Base-by-base conservation (phyloP, 1,140 invertebrate species). In the Atta colombica region DNA sequence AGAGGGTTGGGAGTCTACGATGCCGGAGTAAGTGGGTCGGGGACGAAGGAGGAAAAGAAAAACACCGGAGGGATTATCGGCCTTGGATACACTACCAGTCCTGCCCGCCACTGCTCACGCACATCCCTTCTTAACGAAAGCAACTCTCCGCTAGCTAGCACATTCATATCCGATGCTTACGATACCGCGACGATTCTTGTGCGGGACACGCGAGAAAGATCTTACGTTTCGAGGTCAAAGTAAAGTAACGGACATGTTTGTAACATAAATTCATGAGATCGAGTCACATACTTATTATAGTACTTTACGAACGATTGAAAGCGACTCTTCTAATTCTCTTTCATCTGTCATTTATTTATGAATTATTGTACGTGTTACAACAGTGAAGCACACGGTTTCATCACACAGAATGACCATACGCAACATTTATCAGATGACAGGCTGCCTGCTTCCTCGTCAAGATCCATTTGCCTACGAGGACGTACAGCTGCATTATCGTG, bases 41-140 rank as follows among this genome's bases (percentile, higher is more conserved):
- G 55, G 61, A 89, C 77, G 77, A 75, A 68, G 90, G 78, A 88
- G 84, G 77, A 91, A 82, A 91, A 89, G 91, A 93, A 93, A 91
- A 92, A 92, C 68, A 74, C 80, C 89, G 85, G 88, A 87, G 89
- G 91, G 93, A 93, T 94, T 93, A 94, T 94, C 92, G 93, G 87
- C 85, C 87, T 82, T 85, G 82, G 74, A 77, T 85, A 85, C 81
- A 84, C 82, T 49, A 60, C 28, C 80, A 61, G 80, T 18, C 55
- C 39, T 39, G 69, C 68, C 55, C 53, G 66, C 66, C 65, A 14
- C 78, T 53, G 39, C 55, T 74, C 80, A 82, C 80, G 80, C 80
- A 74, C 69, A 61, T 61, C 68, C 55, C 31, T 55, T 69, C 65
- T 80, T 80, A 80, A 80, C 77, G 77, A 80, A 69, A 80, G 63